Percentiles rank a stretch among this genome's conserved stretches.
Conservation (phyloP, 1,140 invertebrate genomes). For the Ctenoplectra terminalis region DNA sequence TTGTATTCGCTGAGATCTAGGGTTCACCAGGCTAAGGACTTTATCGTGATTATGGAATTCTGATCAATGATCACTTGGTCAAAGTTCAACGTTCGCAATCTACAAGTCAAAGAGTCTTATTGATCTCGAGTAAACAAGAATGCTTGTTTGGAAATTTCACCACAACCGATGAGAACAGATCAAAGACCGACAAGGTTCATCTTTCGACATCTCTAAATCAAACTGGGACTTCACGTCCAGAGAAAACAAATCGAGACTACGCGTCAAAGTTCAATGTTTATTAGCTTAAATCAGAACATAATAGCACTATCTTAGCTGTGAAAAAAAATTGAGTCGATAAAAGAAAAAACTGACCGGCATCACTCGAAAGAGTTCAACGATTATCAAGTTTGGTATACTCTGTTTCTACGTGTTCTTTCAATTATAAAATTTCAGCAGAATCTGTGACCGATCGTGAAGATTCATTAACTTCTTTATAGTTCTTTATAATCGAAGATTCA, state of each 20-base stretch:
- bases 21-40: not conserved
- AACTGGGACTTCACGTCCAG: not conserved
- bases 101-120: not conserved
- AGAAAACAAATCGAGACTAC: too few relatives aligned
- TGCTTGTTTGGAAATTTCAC: not conserved
- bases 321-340: too few relatives aligned
- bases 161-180: not conserved
- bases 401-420: not conserved
- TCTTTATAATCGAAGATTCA: too few relatives aligned
- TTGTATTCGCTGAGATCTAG: rapidly evolving
- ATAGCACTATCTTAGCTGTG: not conserved
- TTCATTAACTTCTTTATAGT: too few relatives aligned
- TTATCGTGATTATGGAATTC: not conserved
- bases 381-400: not conserved
- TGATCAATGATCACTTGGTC: not conserved
- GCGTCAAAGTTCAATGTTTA: not conserved
- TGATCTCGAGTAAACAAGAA: not conserved
- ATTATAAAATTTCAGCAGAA: not conserved
- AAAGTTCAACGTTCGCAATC: not conserved
- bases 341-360: not conserved
- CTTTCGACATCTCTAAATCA: not conserved
- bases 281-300: not conserved
- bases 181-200: not conserved
- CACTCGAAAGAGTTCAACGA: not conserved
- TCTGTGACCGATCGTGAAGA: too few relatives aligned